Evolutionary conservation across 1,140 invertebrate genomes (phyloP), one percentile per base, ranked within the genome.

Genomic region (Ips typographus): DNA sequence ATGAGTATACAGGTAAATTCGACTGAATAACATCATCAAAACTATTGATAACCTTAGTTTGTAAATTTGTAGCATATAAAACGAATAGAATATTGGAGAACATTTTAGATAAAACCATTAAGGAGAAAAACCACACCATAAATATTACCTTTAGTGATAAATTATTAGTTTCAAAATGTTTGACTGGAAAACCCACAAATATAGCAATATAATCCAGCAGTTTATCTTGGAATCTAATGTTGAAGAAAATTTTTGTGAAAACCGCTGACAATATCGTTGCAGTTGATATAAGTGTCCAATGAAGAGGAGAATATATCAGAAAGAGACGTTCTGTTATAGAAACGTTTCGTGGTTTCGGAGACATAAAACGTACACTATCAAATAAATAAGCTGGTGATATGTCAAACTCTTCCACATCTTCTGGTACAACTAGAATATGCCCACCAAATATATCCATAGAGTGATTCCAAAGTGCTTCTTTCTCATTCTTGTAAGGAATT

Each of bases 361-460:
- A 37, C 4, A 61, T n/a, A 49, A 61, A 61, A 4, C 22, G 41
- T 8, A 61, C 47, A 6, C 8, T 3, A 38, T 61, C 59, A 43
- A 47, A 44, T 2, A 61, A 61, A 38, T 61, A 61, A 37, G 59
- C 6, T 37, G 59, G 59, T 8, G 59, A 40, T 22, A 61, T 61
- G 8, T 61, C 59, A 39, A 44, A 47, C 0, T 40, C 8, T 6
- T 2, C 7, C 5, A 61, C 43, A 2, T 61, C 59, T 1, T n/a
- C 40, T 36, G 41, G 8, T 4, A 61, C 6, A 1, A 38, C 36
- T 22, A 40, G n/a, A 36, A 61, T 47, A 38, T 61, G 43, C 0
- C 59, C 59, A 47, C 59, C 59, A 61, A 61, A 43, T 47, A 61
- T 61, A 47, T 61, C 59, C 4, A n/a, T n/a, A 4, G 36, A 4